Conservation (phyloP, 2,113 vertebrate genomes). For the Eulemur macaco region DNA sequence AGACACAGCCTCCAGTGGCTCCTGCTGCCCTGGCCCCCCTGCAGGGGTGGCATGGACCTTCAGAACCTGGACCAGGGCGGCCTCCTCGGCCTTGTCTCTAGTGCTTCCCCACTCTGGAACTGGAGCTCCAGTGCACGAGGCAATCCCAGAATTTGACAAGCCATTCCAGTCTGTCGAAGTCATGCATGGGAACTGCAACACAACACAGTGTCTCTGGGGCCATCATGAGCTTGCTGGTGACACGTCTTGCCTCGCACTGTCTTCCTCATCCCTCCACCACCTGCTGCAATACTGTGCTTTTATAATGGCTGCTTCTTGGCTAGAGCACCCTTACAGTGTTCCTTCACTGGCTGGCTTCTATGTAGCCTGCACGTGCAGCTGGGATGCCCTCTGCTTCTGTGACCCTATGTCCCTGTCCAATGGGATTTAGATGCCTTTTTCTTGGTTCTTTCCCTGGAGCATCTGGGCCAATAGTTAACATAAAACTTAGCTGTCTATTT, state of each 20-base stretch:
- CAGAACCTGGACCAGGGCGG: background rate
- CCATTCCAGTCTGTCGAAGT: background rate
- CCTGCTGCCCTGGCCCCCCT: background rate
- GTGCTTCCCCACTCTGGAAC: background rate
- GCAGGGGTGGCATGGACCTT: background rate
- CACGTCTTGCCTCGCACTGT: background rate
- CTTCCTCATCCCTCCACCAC: fast-evolving
- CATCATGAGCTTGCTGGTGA: background rate
- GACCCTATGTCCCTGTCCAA: background rate
- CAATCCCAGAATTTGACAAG: background rate
- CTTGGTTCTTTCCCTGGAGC: background rate
- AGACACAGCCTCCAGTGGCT: background rate
- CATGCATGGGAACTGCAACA: background rate
- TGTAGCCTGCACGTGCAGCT: background rate
- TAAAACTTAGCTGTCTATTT: background rate
- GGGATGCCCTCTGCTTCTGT: background rate
- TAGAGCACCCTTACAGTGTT: fast-evolving
- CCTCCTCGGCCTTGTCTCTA: background rate
- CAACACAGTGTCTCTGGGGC: background rate
- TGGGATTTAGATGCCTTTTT: background rate
- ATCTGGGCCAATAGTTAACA: background rate
- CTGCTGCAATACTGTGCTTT: background rate
- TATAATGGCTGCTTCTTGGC: background rate
- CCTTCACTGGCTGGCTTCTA: background rate
- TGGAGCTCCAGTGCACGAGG: background rate